Evolutionary conservation across 2,797 vertebrate genomes (phyloP).

Genomic region (Todus mexicanus): DNA sequence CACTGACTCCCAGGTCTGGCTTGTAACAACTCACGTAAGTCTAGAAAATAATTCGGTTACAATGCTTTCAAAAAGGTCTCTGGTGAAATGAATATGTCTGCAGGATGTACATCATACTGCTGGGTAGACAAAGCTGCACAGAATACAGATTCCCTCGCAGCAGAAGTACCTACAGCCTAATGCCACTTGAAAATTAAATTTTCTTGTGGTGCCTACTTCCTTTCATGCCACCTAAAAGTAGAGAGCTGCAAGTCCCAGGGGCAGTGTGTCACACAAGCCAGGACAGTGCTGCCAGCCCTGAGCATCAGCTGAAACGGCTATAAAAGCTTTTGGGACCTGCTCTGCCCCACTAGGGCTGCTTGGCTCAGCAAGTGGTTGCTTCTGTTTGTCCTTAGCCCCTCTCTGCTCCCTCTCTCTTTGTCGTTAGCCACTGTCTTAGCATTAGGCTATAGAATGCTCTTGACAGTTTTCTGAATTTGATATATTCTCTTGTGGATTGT

Average conservation of each 20-base stretch:
- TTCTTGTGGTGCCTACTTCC: neutral
- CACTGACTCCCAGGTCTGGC: conserved; percentile 6
- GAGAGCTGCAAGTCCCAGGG: neutral
- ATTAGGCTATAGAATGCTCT: neutral
- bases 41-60: conserved; percentile 72
- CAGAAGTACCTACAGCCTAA: neutral
- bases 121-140: neutral
- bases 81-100: conserved; percentile 55
- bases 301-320: neutral
- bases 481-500: neutral
- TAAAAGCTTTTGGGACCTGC: neutral
- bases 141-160: neutral
- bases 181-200: neutral
- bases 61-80: conserved; percentile 67
- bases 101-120: neutral
- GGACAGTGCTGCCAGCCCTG: neutral
- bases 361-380: neutral
- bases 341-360: neutral
- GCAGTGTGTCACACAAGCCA: neutral
- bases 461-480: neutral
- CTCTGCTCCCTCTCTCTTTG: neutral
- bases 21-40: conserved; percentile 40
- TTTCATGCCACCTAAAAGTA: neutral
- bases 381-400: neutral
- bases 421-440: neutral